These are phyloP conservation scores for Brachyhypopomus gauderio DNA, from an alignment of 2,113 vertebrate species.

Conservation along the genomic window DNA sequence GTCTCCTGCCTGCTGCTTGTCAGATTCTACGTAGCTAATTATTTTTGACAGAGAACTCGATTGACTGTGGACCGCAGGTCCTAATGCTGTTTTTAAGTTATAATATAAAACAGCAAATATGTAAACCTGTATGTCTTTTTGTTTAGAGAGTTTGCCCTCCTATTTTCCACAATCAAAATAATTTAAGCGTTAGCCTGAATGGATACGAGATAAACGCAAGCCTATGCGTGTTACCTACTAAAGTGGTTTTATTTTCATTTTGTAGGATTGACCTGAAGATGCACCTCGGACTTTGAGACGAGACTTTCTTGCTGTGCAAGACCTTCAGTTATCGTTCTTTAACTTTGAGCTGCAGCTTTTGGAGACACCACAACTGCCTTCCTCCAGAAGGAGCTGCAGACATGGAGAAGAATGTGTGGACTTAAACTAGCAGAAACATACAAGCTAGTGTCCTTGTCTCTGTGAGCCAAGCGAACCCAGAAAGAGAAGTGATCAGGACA, in stretches of 20 bases:
- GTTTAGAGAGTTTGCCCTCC: background rate
- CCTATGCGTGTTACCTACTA: conserved; percentile 19
- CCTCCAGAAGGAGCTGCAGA: conserved; percentile 41
- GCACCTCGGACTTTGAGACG: conserved; percentile 47
- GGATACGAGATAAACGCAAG: background rate
- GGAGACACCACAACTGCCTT: conserved; percentile 9
- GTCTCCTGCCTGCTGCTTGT: background rate
- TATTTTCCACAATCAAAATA: background rate
- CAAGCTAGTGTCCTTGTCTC: conserved; percentile 34
- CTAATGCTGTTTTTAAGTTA: background rate
- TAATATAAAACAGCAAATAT: background rate
- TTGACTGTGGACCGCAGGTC: background rate
- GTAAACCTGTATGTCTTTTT: background rate
- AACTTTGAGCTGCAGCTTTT: conserved; percentile 25
- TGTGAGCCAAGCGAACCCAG: conserved; percentile 33
- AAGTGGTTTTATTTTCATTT: conserved; percentile 57
- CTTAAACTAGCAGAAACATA: conserved; percentile 12
- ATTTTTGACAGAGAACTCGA: background rate
- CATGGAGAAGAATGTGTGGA: conserved; percentile 58
- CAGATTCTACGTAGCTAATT: background rate
- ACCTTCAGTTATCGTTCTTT: conserved; percentile 25
- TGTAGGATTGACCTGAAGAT: conserved; percentile 72
- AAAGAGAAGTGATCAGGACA: conserved; percentile 13
- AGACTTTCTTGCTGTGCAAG: conserved; percentile 32
- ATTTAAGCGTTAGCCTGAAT: background rate